Evolutionary conservation across 2,888 invertebrate species (phyloP), one percentile per base, ranked within the genome.

Genomic region (Linnaemya tessellans): DNA sequence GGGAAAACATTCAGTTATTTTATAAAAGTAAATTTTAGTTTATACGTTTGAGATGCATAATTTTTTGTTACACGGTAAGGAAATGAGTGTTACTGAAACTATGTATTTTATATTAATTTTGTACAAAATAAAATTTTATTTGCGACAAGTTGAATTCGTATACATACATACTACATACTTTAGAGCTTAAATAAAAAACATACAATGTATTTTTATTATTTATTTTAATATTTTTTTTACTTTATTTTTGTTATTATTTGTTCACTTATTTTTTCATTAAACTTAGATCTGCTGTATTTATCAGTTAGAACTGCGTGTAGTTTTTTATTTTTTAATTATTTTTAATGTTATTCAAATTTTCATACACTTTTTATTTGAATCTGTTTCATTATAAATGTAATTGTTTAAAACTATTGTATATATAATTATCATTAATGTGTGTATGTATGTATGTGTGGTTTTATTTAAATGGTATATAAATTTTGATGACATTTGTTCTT

Each of bases 231-330:
- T 10, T 68, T 71, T 74, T 75, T 51, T 54, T 62, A 68, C 74
- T 70, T 74, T 77, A 38, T 84, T 70, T 25, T 74, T 82, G 54
- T 74, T 67, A 11, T 67, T 67, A 62, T 73, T 77, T 70, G 77
- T 22, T 84, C 20, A 41, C 49, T 70, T 75, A 46, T 58, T 77
- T 77, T 46, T 71, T 64, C 60, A 62, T 71, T 41, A 74, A 80
- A 77, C 73, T 74, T 81, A 84, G 11, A 81, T 68, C 68, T 78
- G 84, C 41, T 18, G 22, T 78, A 71, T 71, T 54, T 74, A 60
- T 70, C 46, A 74, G 38, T 82, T 68, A 80, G 70, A 84, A 80
- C 70, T 80, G 60, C 65, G 51, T 51, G 58, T 43, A 73, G 58
- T 73, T 60, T 79, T 71, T 46, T 51, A 0, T 58, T 64, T 20